These are phyloP conservation scores for Geococcyx californianus DNA, from an alignment of 2,113 vertebrate genomes.

Conservation along the genomic window DNA sequence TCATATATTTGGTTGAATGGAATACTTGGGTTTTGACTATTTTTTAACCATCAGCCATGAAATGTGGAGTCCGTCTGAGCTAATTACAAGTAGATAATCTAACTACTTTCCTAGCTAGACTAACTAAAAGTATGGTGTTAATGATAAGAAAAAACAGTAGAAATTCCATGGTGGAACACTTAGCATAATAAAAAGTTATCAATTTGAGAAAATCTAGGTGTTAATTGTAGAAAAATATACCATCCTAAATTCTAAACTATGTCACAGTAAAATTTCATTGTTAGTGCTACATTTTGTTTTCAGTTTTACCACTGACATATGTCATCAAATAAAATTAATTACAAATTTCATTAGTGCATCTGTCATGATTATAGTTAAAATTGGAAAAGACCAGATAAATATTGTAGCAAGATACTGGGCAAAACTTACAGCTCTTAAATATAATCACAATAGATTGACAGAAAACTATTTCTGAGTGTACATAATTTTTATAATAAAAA, in stretches of 20 bases:
- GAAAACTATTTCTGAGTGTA: background rate
- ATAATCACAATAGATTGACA: background rate
- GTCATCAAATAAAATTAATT: background rate
- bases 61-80: background rate
- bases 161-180: background rate
- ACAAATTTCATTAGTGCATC: background rate
- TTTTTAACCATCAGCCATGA: background rate
- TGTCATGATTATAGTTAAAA: background rate
- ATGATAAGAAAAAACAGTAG: background rate
- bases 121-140: background rate
- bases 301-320: background rate
- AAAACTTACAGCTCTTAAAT: background rate
- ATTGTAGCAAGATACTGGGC: background rate
- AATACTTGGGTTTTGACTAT: background rate
- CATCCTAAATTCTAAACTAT: background rate
- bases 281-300: background rate
- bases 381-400: background rate
- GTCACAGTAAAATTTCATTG: background rate
- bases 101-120: background rate
- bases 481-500: background rate
- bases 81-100: background rate
- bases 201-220: background rate
- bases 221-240: background rate
- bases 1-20: background rate
- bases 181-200: background rate